Evolutionary conservation across 1,140 invertebrate species (phyloP), one percentile per base, ranked within the genome.

Genomic region (Meloidogyne hapla): DNA sequence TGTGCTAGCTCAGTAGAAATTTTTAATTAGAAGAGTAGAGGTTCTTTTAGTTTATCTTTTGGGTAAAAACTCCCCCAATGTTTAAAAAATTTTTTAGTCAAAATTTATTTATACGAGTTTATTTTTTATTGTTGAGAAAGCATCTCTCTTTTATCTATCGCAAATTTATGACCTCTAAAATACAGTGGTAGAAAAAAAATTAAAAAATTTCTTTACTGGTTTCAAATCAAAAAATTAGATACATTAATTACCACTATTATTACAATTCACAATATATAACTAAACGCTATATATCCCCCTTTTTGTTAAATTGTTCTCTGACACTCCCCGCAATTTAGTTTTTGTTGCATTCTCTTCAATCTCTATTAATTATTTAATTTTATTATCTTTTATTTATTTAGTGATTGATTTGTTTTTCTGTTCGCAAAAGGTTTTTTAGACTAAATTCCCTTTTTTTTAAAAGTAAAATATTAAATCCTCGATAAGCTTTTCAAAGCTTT

Each of bases 351-450:
- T 48, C 13, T 48, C n/a, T n/a, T 56, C 48, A 56, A 56, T 56
- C 48, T 56, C 48, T 56, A n/a, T 48, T n/a, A 6, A 56, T 56
- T 56, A 56, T n/a, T 56, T 56, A n/a, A n/a, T 56, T 56, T 56
- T 56, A 56, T 56, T 56, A 56, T 56, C n/a, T 56, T 48, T 56
- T 56, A n/a, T n/a, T n/a, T 56, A n/a, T n/a, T 56, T 56, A n/a
- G 18, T 56, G 18, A 56, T n/a, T 56, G 48, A 21, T 56, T 56
- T 42, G 40, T 42, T 42, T 56, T 56, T 56, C 48, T 56, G 48
- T 56, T 56, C 48, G 48, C 48, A 56, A 56, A 56, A 56, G 33
- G 9, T 6, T n/a, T 56, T 56, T 56, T n/a, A 21, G n/a, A n/a
- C 13, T 15, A 56, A 21, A 56, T n/a, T 56, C 48, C 48, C 48